Conservation (phyloP, 2,113 vertebrate genomes). For the Polypterus bichir region DNA sequence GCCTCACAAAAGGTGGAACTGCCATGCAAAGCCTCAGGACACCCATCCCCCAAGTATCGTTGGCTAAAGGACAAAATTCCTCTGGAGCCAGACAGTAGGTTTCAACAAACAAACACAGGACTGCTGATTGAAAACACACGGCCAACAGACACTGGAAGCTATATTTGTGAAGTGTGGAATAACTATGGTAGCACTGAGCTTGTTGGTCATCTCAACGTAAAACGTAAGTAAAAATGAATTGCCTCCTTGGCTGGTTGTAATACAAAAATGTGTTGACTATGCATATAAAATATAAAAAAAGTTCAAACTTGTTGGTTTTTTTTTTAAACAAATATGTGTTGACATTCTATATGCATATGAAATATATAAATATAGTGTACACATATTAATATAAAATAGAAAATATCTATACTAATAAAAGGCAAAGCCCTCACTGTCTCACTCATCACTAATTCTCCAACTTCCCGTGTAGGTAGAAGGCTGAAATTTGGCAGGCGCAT, state of each 20-base stretch:
- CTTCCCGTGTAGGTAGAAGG: too few relatives aligned
- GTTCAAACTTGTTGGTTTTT: too few relatives aligned
- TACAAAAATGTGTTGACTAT: too few relatives aligned
- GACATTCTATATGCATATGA: too few relatives aligned
- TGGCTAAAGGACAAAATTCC: conserved; percentile 96
- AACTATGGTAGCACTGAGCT: conserved; percentile 88
- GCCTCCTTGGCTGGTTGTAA: not conserved
- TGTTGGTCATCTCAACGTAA: conserved; percentile 76
- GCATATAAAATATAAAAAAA: too few relatives aligned
- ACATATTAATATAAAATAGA: too few relatives aligned
- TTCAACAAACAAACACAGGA: conserved; percentile 76
- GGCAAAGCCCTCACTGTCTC: too few relatives aligned
- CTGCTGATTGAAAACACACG: conserved; percentile 77
- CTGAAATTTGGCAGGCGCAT: too few relatives aligned
- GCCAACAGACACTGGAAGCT: conserved; percentile 79
- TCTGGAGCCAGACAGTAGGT: conserved; percentile 84
- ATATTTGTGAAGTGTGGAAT: conserved; percentile 96
- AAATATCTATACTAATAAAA: too few relatives aligned
- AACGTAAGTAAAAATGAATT: conserved; percentile 64
- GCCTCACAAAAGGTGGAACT: conserved; percentile 83
- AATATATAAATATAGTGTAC: too few relatives aligned
- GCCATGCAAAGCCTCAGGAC: conserved; percentile 91
- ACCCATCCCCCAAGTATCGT: conserved; percentile 85
- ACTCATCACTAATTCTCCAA: too few relatives aligned
- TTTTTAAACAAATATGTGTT: too few relatives aligned